phyloP scores from a whole-genome alignment of 2,113 vertebrate species.

The Ia io region DNA sequence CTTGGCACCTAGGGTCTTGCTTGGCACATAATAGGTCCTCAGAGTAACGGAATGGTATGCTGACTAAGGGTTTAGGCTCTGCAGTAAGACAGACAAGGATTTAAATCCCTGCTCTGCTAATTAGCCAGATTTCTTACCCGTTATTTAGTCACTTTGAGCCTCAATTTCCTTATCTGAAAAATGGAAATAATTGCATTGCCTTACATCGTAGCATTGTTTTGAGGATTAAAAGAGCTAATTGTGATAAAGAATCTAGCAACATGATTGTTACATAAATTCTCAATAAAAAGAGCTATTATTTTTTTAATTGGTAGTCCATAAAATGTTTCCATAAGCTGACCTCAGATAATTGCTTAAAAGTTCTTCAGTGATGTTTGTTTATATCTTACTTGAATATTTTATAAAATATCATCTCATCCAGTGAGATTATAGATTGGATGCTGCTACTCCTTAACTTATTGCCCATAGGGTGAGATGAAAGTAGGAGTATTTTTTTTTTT shows the following conservation, averaged over 20 bases:
- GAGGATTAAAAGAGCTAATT: neutral
- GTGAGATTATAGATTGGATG: neutral
- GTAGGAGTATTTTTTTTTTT: neutral
- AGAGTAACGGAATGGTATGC: neutral
- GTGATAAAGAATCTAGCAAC: neutral
- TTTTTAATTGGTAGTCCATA: neutral
- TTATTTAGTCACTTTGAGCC: neutral
- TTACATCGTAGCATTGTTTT: neutral
- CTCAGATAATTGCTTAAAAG: constrained; percentile 7
- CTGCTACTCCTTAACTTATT: neutral
- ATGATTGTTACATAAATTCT: neutral
- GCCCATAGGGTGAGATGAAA: neutral
- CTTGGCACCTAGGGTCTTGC: neutral
- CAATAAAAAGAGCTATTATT: neutral
- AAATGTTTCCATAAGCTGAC: neutral
- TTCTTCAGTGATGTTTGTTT: neutral
- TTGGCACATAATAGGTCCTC: neutral
- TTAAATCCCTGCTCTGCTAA: neutral
- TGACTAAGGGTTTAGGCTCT: neutral
- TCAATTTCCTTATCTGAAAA: constrained; percentile 19
- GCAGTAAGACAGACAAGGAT: neutral
- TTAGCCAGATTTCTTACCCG: neutral
- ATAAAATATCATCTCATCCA: neutral
- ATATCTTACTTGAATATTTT: neutral
- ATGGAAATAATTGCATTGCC: neutral